Evolutionary conservation across 2,888 invertebrate species (phyloP).

Genomic region (Aproaerema taeniolella): DNA sequence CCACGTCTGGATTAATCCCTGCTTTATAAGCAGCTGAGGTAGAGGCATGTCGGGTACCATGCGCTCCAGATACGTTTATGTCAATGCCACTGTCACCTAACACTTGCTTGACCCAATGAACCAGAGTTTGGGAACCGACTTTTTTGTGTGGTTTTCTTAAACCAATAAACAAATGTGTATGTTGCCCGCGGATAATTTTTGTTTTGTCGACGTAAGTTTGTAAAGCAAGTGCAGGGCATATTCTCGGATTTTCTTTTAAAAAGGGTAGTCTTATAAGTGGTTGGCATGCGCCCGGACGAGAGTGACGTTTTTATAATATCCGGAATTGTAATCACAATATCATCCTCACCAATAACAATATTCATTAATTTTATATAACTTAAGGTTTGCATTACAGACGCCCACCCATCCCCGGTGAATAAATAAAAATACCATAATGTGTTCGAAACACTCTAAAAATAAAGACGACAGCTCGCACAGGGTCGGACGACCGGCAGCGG

Average conservation of each 20-base stretch:
- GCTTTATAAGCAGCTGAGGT: conserved; percentile 9
- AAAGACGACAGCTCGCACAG: not conserved
- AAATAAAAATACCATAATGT: not conserved
- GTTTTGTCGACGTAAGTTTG: conserved; percentile 12
- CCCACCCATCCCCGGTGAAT: not conserved
- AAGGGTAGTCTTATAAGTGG: conserved; percentile 11
- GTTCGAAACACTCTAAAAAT: not conserved
- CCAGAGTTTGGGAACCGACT: conserved; percentile 1
- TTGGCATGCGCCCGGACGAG: conserved; percentile 8
- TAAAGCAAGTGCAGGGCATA: conserved; percentile 12
- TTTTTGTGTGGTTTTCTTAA: conserved; percentile 3
- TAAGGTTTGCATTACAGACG: not conserved
- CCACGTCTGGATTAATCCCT: conserved; percentile 16
- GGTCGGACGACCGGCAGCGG: not conserved
- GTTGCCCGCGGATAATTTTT: not conserved
- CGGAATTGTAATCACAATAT: not conserved
- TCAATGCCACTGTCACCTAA: conserved; percentile 1
- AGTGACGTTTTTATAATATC: conserved; percentile 10
- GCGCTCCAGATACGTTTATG: not conserved
- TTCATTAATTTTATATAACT: no score
- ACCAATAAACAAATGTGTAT: not conserved
- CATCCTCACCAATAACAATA: no score
- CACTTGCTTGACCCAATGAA: conserved; percentile 2
- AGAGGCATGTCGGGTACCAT: conserved; percentile 4
- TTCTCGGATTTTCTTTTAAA: conserved; percentile 9